A percentile compares a stretch with the other conserved stretches of the same genome.
phyloP scores from a whole-genome alignment of 1,140 invertebrate species.

The Pseudachorutes palmiensis region DNA sequence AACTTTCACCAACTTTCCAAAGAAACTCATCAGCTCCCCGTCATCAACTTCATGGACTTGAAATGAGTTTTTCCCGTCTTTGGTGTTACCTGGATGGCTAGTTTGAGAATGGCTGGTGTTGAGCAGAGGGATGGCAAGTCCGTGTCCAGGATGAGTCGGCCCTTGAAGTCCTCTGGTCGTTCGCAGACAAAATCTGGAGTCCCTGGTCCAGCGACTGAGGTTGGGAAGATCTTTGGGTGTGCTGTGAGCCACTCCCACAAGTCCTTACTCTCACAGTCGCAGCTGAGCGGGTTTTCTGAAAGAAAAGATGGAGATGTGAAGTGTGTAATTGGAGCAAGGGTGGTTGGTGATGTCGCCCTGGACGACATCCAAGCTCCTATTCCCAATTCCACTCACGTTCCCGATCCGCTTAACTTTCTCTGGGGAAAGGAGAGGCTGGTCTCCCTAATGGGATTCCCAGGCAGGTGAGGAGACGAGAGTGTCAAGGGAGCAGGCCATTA shows the following conservation, averaged over 20 bases:
- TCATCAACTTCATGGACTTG: background rate
- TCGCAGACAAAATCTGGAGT: constrained; percentile 35
- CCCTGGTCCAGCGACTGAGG: constrained; percentile 16
- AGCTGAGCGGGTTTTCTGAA: constrained; percentile 36
- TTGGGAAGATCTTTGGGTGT: constrained; percentile 35
- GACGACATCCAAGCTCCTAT: too few relatives aligned
- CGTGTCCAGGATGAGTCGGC: constrained; percentile 33
- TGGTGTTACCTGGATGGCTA: constrained; percentile 37
- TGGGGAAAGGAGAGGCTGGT: too few relatives aligned
- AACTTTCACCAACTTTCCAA: constrained; percentile 4
- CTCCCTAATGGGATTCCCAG: too few relatives aligned
- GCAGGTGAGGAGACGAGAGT: too few relatives aligned
- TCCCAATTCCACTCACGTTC: too few relatives aligned
- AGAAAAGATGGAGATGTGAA: constrained; percentile 14
- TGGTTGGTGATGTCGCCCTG: too few relatives aligned
- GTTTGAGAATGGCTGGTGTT: constrained; percentile 36
- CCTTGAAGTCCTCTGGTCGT: constrained; percentile 31
- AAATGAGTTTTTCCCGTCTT: too few relatives aligned
- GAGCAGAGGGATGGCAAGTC: constrained; percentile 34
- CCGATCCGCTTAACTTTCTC: too few relatives aligned
- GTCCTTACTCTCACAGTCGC: constrained; percentile 37
- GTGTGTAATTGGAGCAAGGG: background rate
- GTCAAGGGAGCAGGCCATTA: too few relatives aligned
- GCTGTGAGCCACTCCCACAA: constrained; percentile 38
- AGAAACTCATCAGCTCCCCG: background rate